Evolutionary conservation across 2,797 vertebrate species (phyloP), one percentile per base, ranked within the genome.

Genomic region (Astyanax mexicanus): DNA sequence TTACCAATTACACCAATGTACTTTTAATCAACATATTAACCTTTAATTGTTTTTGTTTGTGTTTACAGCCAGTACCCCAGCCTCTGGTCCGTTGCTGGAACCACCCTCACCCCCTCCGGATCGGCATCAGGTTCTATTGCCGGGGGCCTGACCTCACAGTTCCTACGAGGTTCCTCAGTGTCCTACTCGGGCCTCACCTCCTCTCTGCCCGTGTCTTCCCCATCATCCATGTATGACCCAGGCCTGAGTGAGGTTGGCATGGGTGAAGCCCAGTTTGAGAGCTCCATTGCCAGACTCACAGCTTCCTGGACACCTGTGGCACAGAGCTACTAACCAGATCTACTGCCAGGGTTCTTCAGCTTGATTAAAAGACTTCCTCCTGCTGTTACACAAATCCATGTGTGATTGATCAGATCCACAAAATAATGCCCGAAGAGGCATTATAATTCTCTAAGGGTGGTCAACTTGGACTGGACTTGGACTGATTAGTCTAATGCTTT

Each of bases 281-380:
- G 88, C 86, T 93, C 93, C 80, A 94, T 94, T 5, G 92, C 93
- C 79, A 78, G 92, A 69, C 90, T 94, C 32, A 92, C 94, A 0
- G 93, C 94, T 0, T 92, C 93, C 72, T 95, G 94, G 93, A 83
- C 93, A 0, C 93, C 93, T 0, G 91, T 94, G n/a, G 93, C 94
- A 45, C 93, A 95, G 85, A 94, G 92, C 86, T 94, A 94, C 88
- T 94, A 60, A 71, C 29, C 52, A 13, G n/a, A n/a, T n/a, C n/a
- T n/a, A n/a, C n/a, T 3, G 1, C 11, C 25, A 58, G n/a, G 51
- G 10, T 27, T 8, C 17, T 19, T 27, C 2, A 19, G 57, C 32
- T 15, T 29, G 55, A 42, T 19, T 25, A 29, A 47, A 42, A 71
- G 47, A 54, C 35, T 52, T 42, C 6, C 15, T 44, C 21, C 49